Percentiles rank a stretch among this genome's conserved stretches.
These are phyloP conservation scores for Mythimna loreyi DNA, from an alignment of 2,888 invertebrate species.

Conservation along the genomic window DNA sequence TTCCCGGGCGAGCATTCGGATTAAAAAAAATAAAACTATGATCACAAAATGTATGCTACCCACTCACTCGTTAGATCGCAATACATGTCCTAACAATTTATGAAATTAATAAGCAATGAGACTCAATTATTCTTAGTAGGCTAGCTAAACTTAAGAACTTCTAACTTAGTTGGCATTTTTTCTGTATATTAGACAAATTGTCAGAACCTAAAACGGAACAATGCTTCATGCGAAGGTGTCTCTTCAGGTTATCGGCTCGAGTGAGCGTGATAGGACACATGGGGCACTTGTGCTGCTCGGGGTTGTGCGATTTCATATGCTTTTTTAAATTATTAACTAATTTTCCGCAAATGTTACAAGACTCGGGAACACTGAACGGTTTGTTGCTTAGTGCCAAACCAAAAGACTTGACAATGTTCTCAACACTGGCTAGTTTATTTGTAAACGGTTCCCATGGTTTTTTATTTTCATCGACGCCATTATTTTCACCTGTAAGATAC, in stretches of 20 bases:
- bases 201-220: conserved; percentile 81
- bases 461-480: conserved; percentile 87
- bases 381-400: conserved; percentile 78
- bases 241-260: conserved; percentile 92
- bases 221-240: conserved; percentile 92
- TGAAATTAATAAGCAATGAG: conserved; percentile 51
- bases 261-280: conserved; percentile 92
- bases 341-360: conserved; percentile 92
- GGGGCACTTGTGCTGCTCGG: conserved; percentile 92
- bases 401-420: conserved; percentile 83
- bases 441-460: conserved; percentile 82
- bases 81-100: conserved; percentile 50
- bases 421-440: conserved; percentile 81
- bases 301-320: conserved; percentile 92
- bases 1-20: conserved; percentile 42
- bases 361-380: conserved; percentile 84
- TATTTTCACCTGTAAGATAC: conserved; percentile 88
- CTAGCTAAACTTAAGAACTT: conserved; percentile 32
- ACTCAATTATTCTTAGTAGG: conserved; percentile 33
- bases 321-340: conserved; percentile 93
- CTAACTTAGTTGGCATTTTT: conserved; percentile 76
- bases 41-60: conserved; percentile 44
- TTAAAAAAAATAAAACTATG: conserved; percentile 29
- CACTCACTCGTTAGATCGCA: conserved; percentile 50
- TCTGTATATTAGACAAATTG: conserved; percentile 83